Evolutionary conservation across 2,113 vertebrate species (phyloP).

Genomic region (Neodon shergylaensis): DNA sequence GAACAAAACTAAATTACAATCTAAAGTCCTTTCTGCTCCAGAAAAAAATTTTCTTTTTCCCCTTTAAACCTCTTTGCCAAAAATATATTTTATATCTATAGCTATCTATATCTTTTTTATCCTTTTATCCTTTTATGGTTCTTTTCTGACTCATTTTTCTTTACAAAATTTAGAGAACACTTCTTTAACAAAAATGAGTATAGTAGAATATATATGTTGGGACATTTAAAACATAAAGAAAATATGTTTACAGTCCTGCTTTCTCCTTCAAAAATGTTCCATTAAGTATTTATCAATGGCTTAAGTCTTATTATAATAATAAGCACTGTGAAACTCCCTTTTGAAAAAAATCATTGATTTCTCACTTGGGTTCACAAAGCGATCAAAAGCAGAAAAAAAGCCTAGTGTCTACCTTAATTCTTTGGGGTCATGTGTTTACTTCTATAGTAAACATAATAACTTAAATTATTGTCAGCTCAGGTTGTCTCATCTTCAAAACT

Average conservation of each 20-base stretch:
- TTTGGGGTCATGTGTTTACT: background rate
- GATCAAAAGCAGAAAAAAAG: too few species aligned
- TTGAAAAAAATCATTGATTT: background rate
- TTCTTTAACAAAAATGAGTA: background rate
- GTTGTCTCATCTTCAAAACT: background rate
- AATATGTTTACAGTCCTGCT: background rate
- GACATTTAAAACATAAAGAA: background rate
- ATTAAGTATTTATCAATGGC: background rate
- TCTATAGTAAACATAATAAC: background rate
- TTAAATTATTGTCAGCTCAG: background rate
- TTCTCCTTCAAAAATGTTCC: background rate
- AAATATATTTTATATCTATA: background rate
- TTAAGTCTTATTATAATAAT: background rate
- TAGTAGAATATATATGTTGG: background rate
- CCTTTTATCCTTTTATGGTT: background rate
- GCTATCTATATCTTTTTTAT: background rate
- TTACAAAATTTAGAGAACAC: background rate
- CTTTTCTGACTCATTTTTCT: background rate
- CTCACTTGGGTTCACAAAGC: background rate
- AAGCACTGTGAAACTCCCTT: background rate
- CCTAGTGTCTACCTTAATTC: background rate
- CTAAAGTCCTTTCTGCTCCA: background rate
- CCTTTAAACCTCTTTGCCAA: background rate
- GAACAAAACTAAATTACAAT: background rate
- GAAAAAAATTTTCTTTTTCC: background rate